phyloP scores from a whole-genome alignment of 2,797 vertebrate genomes.

The Ficedula albicollis region DNA sequence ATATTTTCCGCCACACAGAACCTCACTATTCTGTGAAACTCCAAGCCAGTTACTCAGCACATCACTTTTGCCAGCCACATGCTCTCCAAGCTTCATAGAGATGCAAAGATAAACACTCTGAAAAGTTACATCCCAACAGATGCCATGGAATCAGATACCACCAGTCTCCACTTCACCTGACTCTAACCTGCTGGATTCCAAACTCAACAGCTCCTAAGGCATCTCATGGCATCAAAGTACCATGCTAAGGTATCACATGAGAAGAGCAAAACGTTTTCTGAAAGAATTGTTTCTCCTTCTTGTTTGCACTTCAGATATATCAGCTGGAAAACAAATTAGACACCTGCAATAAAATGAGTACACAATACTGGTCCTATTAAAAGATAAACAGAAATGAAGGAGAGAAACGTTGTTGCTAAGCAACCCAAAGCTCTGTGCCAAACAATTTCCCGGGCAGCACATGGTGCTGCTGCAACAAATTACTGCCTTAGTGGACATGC shows the following conservation, averaged over 20 bases:
- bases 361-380: not conserved
- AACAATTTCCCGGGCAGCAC: not conserved
- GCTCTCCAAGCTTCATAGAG: not conserved
- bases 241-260: fast-evolving
- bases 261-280: not conserved
- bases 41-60: not conserved
- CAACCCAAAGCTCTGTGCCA: not conserved
- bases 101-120: not conserved
- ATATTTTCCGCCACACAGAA: not conserved
- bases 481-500: fast-evolving
- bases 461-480: not conserved
- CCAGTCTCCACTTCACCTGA: not conserved
- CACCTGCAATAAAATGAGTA: not conserved
- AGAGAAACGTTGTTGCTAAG: conserved; percentile 12
- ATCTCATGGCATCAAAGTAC: not conserved
- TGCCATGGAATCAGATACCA: not conserved
- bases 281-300: not conserved
- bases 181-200: not conserved
- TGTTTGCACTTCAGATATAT: not conserved
- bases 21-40: not conserved
- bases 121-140: not conserved
- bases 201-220: not conserved
- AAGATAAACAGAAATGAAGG: not conserved
- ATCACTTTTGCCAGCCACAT: not conserved
- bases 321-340: not conserved